phyloP scores from a whole-genome alignment of 1,140 invertebrate genomes.

The Cydia splendana region DNA sequence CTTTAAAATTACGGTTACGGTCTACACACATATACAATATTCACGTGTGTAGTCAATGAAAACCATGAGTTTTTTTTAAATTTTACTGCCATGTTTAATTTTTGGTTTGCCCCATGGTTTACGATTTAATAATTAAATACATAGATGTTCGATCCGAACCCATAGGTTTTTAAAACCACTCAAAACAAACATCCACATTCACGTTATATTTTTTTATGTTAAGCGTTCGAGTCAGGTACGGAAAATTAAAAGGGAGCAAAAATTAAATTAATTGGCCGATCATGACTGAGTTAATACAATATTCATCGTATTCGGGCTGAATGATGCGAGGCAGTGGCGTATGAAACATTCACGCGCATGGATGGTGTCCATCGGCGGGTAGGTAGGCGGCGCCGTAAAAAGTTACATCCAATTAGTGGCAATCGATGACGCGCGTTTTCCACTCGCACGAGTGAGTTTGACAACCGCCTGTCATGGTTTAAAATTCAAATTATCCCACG shows the following conservation, averaged over 20 bases:
- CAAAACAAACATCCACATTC: constrained; percentile 17
- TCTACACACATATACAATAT: too few species aligned
- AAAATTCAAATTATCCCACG: constrained; percentile 47
- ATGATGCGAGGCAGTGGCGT: constrained; percentile 45
- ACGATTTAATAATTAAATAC: not conserved
- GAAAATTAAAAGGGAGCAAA: constrained; percentile 11
- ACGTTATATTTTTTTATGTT: not conserved
- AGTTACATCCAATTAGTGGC: constrained; percentile 68
- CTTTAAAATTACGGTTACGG: too few species aligned
- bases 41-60: too few species aligned
- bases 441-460: constrained; percentile 54
- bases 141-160: not conserved
- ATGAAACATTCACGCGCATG: constrained; percentile 45
- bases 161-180: not conserved
- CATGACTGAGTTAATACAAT: constrained; percentile 44
- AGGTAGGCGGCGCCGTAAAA: constrained; percentile 51
- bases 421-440: constrained; percentile 61
- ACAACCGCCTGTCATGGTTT: constrained; percentile 54
- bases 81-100: too few species aligned
- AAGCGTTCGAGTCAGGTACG: constrained; percentile 18
- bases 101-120: not conserved
- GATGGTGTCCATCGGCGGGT: constrained; percentile 36
- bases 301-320: constrained; percentile 40
- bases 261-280: constrained; percentile 41
- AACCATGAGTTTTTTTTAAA: too few species aligned